Conservation (phyloP, 2,797 vertebrate genomes). For the Karalla daura region DNA sequence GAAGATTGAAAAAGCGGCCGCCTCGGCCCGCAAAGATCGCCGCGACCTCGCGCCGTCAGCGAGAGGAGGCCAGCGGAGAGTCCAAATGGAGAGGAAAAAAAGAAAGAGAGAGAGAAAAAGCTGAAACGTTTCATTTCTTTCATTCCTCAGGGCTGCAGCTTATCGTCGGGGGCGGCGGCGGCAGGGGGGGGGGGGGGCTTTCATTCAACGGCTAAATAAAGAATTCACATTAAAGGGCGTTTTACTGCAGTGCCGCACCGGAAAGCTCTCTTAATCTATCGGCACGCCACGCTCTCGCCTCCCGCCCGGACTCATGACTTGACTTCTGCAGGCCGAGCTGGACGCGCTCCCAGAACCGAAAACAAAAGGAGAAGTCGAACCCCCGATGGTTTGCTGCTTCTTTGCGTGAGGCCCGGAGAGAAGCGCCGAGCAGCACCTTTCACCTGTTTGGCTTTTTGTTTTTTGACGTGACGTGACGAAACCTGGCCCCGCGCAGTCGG, state of each 20-base stretch:
- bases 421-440: too few relatives aligned
- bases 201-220: conserved; percentile 42
- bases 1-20: conserved; percentile 68
- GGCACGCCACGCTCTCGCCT: too few relatives aligned
- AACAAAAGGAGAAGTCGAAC: too few relatives aligned
- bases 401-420: too few relatives aligned
- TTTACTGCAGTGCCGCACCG: background rate
- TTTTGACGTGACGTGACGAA: too few relatives aligned
- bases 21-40: conserved; percentile 47
- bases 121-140: conserved; percentile 43
- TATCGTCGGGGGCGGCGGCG: too few relatives aligned
- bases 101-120: too few relatives aligned
- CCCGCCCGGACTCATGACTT: too few relatives aligned
- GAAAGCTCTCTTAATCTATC: conserved; percentile 11
- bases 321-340: too few relatives aligned
- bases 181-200: too few relatives aligned
- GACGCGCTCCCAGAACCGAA: conserved; percentile 11
- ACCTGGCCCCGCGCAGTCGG: too few relatives aligned
- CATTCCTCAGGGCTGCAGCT: conserved; percentile 20
- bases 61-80: conserved; percentile 39
- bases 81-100: conserved; percentile 22
- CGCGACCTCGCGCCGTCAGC: conserved; percentile 40
- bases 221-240: conserved; percentile 47
- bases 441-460: too few relatives aligned
- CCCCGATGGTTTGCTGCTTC: conserved; percentile 5